Conservation (phyloP, 1,140 invertebrate species). For the Lordiphosa stackelbergi region DNA sequence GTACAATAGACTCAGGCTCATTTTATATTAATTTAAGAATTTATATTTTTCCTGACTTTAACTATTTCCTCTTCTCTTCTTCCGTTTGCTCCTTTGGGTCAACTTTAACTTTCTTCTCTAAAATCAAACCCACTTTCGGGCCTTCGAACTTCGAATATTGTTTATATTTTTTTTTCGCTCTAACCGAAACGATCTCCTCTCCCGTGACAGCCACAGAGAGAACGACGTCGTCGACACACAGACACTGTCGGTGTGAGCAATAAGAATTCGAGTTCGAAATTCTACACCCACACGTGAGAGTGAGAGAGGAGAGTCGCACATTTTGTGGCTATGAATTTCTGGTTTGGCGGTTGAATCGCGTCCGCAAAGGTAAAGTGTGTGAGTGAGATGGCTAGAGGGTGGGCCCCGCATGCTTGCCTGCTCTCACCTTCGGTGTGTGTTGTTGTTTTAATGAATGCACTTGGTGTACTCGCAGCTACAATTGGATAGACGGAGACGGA, state of each 20-base stretch:
- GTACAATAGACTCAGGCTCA: no score
- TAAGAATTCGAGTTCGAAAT: constrained; percentile 52
- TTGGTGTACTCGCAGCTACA: constrained; percentile 67
- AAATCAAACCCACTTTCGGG: no score
- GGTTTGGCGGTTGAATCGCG: constrained; percentile 50
- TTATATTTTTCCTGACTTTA: no score
- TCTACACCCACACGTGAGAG: constrained; percentile 29
- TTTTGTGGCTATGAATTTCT: constrained; percentile 56
- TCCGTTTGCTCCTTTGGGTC: no score
- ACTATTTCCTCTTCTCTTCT: no score
- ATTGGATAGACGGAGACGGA: constrained; percentile 58
- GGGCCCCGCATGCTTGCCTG: constrained; percentile 36
- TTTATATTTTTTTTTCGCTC: constrained; percentile 2
- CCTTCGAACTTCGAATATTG: constrained; percentile 16
- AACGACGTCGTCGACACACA: constrained; percentile 38
- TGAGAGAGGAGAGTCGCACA: constrained; percentile 10
- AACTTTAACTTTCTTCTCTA: no score
- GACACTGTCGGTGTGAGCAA: constrained; percentile 54
- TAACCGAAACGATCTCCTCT: not conserved
- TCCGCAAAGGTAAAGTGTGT: constrained; percentile 58
- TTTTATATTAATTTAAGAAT: no score
- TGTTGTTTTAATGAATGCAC: constrained; percentile 51
- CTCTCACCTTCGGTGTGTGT: constrained; percentile 26
- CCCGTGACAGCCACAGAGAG: not conserved
- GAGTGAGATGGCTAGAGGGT: constrained; percentile 37